Conservation (phyloP, 2,797 vertebrate species). For the Melanotaenia trifasciata region DNA sequence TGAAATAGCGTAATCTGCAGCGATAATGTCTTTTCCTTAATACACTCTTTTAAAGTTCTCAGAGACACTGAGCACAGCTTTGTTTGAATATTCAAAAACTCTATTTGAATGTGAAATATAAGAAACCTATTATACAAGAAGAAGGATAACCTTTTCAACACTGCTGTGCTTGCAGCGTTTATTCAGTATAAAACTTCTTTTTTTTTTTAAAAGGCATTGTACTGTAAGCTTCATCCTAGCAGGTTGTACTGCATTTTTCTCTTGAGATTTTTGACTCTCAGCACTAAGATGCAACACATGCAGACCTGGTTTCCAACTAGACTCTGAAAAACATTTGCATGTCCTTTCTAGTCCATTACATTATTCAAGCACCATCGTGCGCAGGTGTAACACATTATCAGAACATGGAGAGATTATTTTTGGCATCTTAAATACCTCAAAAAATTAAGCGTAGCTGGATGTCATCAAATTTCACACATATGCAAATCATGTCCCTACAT, state of each 20-base stretch:
- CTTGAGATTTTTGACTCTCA: slow-evolving; percentile 27
- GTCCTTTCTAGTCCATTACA: slow-evolving; percentile 27
- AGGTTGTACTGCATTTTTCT: slow-evolving; percentile 25
- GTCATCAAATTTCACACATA: slow-evolving; percentile 49
- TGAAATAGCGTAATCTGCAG: slow-evolving; percentile 66
- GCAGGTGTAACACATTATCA: slow-evolving; percentile 40
- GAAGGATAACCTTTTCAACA: slow-evolving; percentile 59
- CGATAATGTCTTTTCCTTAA: slow-evolving; percentile 65
- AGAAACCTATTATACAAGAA: slow-evolving; percentile 57
- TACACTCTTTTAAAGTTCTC: slow-evolving; percentile 65
- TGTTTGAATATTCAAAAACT: slow-evolving; percentile 78
- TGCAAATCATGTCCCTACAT: slow-evolving; percentile 53
- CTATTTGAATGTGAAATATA: slow-evolving; percentile 72
- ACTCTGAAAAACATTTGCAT: slow-evolving; percentile 30
- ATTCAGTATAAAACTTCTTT: slow-evolving; percentile 38
- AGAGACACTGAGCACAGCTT: slow-evolving; percentile 48
- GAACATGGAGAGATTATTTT: slow-evolving; percentile 46
- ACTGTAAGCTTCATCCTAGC: slow-evolving; percentile 22
- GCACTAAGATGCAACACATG: slow-evolving; percentile 14
- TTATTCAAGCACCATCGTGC: slow-evolving; percentile 13
- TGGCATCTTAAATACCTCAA: slow-evolving; percentile 30
- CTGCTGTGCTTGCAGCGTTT: slow-evolving; percentile 33
- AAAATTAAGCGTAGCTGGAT: slow-evolving; percentile 38
- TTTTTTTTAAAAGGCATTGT: slow-evolving; percentile 28
- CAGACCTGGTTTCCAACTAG: slow-evolving; percentile 10